Base-by-base conservation (phyloP, 64 coral and sea anemone genomes). In the Exaiptasia diaphana region DNA sequence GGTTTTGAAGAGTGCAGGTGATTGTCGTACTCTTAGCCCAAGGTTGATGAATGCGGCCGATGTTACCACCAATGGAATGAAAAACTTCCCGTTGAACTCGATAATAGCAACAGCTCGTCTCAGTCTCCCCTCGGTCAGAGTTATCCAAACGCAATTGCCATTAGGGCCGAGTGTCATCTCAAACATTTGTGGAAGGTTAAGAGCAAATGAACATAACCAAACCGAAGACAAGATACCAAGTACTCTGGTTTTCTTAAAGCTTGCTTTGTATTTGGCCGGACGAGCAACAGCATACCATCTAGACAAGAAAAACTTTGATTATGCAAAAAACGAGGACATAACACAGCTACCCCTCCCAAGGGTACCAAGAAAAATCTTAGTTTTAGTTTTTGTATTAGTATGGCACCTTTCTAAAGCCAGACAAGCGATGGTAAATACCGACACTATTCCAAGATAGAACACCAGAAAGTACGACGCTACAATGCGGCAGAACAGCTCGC, bases 1-100 rank as follows among this genome's bases (percentile, higher is more conserved):
- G 41, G 91, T 84, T 29, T 89, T 78, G 24, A 88, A 94, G n/a
- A 94, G 91, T 18, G 91, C 91, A 7, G 81, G 79, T 21, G 91
- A 94, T 39, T 77, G 46, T 41, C 57, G 81, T 22, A 88, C 81
- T 9, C 70, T 76, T 13, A 71, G 23, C 15, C 80, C 55, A n/a
- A 89, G 50, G 28, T 84, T 94, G 35, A 79, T 48, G 30, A 94
- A 79, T 3, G 91, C 81, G 3, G 82, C 63, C 36, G 82, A 78
- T 12, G 91, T 83, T 2, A 70, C 37, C 12, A 75, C 70, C 11
- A 94, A 71, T 3, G 86, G 91, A 34, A 94, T 69, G 44, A 94
- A 94, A 24, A 85, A 94, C 34, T 94, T 94, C 17, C 73, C 54
- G 20, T 67, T 55, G 46, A 94, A 94, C 67, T 94, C 91, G 23